Evolutionary conservation across 2,888 invertebrate genomes (phyloP), one percentile per base, ranked within the genome.

Genomic region (Miltochrista miniata): DNA sequence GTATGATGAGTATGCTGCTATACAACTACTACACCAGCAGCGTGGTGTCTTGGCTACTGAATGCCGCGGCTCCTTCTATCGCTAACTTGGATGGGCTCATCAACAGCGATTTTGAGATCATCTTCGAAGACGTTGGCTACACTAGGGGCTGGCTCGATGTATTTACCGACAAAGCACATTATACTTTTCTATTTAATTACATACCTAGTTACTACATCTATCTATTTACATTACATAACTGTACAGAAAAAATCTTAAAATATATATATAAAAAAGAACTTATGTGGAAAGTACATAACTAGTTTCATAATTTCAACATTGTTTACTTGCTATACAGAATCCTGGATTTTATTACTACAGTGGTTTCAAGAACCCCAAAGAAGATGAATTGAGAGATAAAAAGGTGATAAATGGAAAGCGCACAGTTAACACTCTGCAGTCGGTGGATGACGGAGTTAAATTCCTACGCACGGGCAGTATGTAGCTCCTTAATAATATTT

Each of bases 21-120:
- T 93, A 93, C 69, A 93, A 93, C 74, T 93, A 93, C 78, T 93
- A 93, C 75, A 93, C 93, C 0, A 93, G 93, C 49, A 93, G 93
- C 60, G 92, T 93, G 37, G 93, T 93, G 1, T 93, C 93, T 0
- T 93, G 93, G 75, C 78, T 93, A n/a, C 81, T 93, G 38, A 93
- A 83, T 49, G 90, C 90, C 0, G 85, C 88, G 0, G 83, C 91
- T 0, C 86, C 87, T 1, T 86, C 87, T 7, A 79, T 93, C 15
- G 80, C 78, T 33, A 83, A 83, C 15, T 62, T 93, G 11, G 87
- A 88, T n/a, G 91, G 89, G 9, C 84, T 93, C 14, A 84, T 92
- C 8, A 76, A 79, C 44, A 93, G 93, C 56, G 79, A 88, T 55
- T 71, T 93, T 10, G 87, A 91, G 57, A 81, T 93, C 2, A 85